Evolutionary conservation across 2,888 invertebrate species (phyloP).

Genomic region (Koerneria pararmatus): DNA sequence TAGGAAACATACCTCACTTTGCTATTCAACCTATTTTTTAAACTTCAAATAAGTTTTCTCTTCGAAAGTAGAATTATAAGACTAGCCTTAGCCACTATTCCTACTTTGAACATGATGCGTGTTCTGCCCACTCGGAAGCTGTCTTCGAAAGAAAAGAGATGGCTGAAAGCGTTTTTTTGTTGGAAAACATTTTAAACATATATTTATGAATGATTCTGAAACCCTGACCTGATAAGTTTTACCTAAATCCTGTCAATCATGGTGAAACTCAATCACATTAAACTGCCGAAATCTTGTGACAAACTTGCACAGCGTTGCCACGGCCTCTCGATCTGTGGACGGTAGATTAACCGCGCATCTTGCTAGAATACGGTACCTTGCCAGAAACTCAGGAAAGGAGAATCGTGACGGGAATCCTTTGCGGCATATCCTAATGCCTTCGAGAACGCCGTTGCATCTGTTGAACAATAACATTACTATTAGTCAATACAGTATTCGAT

Average conservation of each 20-base stretch:
- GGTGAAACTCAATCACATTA: too few species aligned
- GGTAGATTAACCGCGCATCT: background rate
- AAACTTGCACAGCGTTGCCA: background rate
- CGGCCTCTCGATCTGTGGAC: background rate
- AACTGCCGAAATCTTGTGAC: too few species aligned
- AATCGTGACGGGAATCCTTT: constrained; percentile 99
- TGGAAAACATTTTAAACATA: too few species aligned
- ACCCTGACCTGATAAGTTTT: too few species aligned
- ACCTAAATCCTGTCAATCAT: too few species aligned
- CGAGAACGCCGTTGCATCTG: constrained; percentile 99
- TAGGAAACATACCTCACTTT: too few species aligned
- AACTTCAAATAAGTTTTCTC: too few species aligned
- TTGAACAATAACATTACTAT: too few species aligned
- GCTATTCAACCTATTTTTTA: too few species aligned
- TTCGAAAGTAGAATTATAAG: background rate
- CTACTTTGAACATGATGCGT: constrained; percentile 52
- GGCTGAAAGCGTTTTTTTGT: too few species aligned
- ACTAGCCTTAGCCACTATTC: constrained; percentile 50
- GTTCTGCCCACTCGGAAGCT: constrained; percentile 49
- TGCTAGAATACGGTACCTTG: constrained; percentile 72
- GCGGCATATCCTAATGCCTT: constrained; percentile 99
- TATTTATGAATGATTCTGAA: too few species aligned
- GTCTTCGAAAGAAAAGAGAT: constrained; percentile 30
- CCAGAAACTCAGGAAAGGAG: constrained; percentile 98
- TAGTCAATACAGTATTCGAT: too few species aligned